Conservation (phyloP, 1,140 invertebrate genomes). For the Cydia fagiglandana region DNA sequence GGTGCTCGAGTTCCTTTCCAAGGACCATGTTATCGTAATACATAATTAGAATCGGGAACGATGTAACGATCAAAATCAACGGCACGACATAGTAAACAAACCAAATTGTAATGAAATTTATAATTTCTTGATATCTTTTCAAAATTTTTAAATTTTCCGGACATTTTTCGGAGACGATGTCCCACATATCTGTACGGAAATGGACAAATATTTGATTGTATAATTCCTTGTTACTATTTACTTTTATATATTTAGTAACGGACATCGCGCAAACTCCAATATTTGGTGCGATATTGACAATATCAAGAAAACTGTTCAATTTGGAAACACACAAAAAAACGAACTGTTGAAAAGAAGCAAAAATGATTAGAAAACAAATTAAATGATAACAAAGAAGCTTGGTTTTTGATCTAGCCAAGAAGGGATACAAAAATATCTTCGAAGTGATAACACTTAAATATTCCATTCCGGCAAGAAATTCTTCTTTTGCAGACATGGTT, state of each 20-base stretch:
- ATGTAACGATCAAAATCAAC: slow-evolving; percentile 51
- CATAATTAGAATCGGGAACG: slow-evolving; percentile 64
- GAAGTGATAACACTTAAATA: slow-evolving; percentile 48
- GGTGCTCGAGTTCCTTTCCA: slow-evolving; percentile 46
- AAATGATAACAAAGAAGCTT: slow-evolving; percentile 45
- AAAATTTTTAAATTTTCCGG: slow-evolving; percentile 50
- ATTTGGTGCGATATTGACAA: slow-evolving; percentile 67
- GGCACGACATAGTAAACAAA: slow-evolving; percentile 50
- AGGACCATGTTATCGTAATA: slow-evolving; percentile 49
- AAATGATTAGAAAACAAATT: slow-evolving; percentile 44
- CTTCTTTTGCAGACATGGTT: slow-evolving; percentile 31
- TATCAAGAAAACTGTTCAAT: slow-evolving; percentile 52
- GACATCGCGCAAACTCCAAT: slow-evolving; percentile 62
- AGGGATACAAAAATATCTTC: slow-evolving; percentile 58
- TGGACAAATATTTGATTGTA: slow-evolving; percentile 58
- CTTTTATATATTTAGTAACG: slow-evolving; percentile 56
- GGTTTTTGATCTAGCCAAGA: slow-evolving; percentile 45
- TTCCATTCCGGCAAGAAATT: slow-evolving; percentile 52
- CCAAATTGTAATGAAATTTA: slow-evolving; percentile 51
- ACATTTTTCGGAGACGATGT: slow-evolving; percentile 44
- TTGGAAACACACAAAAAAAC: slow-evolving; percentile 50
- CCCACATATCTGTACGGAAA: slow-evolving; percentile 55
- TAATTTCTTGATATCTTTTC: slow-evolving; percentile 47
- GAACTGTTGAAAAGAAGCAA: slow-evolving; percentile 55
- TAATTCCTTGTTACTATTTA: slow-evolving; percentile 49